These are phyloP conservation scores for Lasius fuliginosus DNA, from an alignment of 2,888 invertebrate genomes.

Conservation along the genomic window DNA sequence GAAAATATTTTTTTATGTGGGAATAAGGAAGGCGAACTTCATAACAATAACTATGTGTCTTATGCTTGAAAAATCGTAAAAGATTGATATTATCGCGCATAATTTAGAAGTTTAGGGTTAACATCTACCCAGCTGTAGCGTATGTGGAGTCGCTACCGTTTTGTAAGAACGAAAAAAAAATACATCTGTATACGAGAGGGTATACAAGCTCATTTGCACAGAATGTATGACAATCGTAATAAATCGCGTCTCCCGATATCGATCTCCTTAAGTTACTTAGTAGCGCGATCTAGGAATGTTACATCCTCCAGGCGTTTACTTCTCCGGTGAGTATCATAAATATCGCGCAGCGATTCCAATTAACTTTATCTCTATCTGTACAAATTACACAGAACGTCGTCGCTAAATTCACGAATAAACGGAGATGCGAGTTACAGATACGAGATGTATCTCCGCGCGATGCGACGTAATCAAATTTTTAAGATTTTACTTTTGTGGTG, in stretches of 20 bases:
- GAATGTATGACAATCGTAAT: slow-evolving; percentile 73
- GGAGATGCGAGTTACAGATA: neutral
- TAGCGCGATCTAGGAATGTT: slow-evolving; percentile 73
- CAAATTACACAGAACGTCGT: slow-evolving; percentile 73
- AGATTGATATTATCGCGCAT: neutral
- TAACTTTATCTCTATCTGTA: slow-evolving; percentile 75
- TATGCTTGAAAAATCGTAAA: neutral
- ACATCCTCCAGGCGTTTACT: slow-evolving; percentile 42
- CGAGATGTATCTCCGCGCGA: neutral
- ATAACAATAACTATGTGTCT: neutral
- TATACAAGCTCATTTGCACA: slow-evolving; percentile 73
- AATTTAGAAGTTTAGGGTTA: neutral
- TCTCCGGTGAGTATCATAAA: slow-evolving; percentile 63
- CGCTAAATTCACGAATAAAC: slow-evolving; percentile 64
- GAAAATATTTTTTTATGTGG: neutral
- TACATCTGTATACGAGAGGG: neutral
- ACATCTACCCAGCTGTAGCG: neutral
- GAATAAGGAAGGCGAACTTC: neutral
- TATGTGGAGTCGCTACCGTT: neutral
- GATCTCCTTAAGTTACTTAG: slow-evolving; percentile 69
- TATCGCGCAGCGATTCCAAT: slow-evolving; percentile 69
- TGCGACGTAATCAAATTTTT: neutral
- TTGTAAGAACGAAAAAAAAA: neutral
- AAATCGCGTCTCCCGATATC: slow-evolving; percentile 70
- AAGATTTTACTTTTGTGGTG: neutral